Percentiles rank a stretch among this genome's conserved stretches.
Conservation (phyloP, 2,888 invertebrate species). For the Pilophorus perplexus region DNA sequence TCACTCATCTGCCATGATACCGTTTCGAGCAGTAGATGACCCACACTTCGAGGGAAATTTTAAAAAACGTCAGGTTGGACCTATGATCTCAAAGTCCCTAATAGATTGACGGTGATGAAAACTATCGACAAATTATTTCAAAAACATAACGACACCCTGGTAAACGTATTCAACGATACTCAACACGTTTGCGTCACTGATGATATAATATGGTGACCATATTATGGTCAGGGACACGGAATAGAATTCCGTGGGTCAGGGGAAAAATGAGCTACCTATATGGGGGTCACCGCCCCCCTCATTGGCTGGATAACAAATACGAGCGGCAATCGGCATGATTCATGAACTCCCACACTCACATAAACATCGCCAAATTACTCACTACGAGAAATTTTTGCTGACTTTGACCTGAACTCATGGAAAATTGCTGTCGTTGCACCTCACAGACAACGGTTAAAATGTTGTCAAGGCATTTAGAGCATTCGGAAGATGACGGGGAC, state of each 20-base stretch:
- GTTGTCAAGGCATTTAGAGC: constrained; percentile 35
- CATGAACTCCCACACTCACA: constrained; percentile 30
- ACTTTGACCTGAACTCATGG: constrained; percentile 5
- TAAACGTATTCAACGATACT: not conserved
- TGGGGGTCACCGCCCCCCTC: constrained; percentile 39
- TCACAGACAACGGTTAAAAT: constrained; percentile 36
- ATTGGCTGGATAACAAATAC: constrained; percentile 31
- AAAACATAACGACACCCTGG: constrained; percentile 18
- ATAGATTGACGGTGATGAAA: constrained; percentile 6
- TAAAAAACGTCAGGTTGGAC: constrained; percentile 14
- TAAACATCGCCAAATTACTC: constrained; percentile 17
- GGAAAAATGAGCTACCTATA: constrained; percentile 27
- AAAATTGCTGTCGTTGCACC: constrained; percentile 32
- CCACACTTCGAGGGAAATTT: constrained; percentile 21
- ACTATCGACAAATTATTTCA: not conserved
- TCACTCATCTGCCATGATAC: constrained; percentile 28
- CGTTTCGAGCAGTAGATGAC: constrained; percentile 24
- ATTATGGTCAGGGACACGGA: no score
- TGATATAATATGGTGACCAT: no score
- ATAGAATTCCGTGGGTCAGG: no score
- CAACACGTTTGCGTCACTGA: constrained; percentile 33
- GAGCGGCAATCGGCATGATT: constrained; percentile 29
- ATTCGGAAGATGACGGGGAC: constrained; percentile 22
- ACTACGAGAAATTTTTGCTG: constrained; percentile 1
- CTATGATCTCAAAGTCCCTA: constrained; percentile 30